A percentile compares a stretch with the other conserved stretches of the same genome.
Conservation (phyloP, 92 coral and sea anemone genomes). For the Umimayanthus kanabou region DNA sequence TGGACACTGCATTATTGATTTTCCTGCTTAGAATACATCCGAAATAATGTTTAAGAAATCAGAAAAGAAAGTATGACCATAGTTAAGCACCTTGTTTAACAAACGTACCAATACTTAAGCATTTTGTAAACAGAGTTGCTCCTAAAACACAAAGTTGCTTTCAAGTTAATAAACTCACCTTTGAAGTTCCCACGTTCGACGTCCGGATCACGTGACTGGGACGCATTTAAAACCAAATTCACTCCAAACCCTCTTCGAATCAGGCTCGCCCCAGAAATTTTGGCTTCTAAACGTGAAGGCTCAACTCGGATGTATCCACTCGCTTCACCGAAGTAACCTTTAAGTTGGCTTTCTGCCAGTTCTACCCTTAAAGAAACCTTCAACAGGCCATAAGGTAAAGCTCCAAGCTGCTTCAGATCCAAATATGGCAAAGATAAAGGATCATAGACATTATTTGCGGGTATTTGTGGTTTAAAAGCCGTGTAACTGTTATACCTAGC, state of each 20-base stretch:
- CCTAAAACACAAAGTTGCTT: background rate
- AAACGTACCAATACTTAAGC: background rate
- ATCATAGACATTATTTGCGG: conserved; percentile 8
- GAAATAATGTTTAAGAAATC: too few species aligned
- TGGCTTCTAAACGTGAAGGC: conserved; percentile 55
- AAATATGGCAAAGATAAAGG: conserved; percentile 22
- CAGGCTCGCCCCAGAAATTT: conserved; percentile 63
- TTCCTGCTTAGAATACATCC: background rate
- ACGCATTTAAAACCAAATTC: conserved; percentile 43
- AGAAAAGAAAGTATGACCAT: too few species aligned
- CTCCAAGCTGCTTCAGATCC: conserved; percentile 28
- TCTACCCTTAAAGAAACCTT: conserved; percentile 52
- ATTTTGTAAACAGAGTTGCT: background rate
- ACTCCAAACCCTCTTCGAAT: conserved; percentile 60
- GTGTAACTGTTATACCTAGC: conserved; percentile 1
- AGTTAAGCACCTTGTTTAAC: too few species aligned
- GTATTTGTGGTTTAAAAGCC: background rate
- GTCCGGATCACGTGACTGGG: conserved; percentile 69
- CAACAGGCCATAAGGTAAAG: conserved; percentile 55
- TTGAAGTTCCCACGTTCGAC: conserved; percentile 47
- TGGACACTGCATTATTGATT: background rate
- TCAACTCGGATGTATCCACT: conserved; percentile 56
- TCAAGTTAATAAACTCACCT: conserved; percentile 41
- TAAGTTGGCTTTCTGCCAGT: conserved; percentile 49
- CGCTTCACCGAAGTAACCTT: conserved; percentile 47